Evolutionary conservation across 2,888 invertebrate species (phyloP), one percentile per base, ranked within the genome.

Genomic region (Macroteleia sp.): DNA sequence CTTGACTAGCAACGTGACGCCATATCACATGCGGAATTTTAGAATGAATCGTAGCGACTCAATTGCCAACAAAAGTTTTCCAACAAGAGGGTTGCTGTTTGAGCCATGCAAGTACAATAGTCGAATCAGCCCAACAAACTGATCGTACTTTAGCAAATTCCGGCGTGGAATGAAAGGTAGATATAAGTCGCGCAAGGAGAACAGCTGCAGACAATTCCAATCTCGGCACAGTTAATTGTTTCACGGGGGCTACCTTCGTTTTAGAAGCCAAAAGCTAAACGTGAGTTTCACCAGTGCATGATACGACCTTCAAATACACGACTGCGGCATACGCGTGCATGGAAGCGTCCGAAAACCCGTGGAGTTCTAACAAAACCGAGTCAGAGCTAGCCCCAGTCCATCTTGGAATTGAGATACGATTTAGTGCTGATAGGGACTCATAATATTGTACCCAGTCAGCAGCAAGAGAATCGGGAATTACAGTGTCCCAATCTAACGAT

Each of bases 21-120:
- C 67, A 69, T 28, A 39, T 17, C 8, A 22, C 50, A 3, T 32
- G 14, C 9, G 69, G 48, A 3, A 59, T 16, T 1, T 17, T 6
- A 0, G 50, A 25, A 6, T 69, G 69, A 12, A 69, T 57, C 0
- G 28, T 12, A 9, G 46, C 36, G 1, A 59, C 41, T 9, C 59
- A 10, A 12, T 50, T 70, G 0, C 39, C 46, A 0, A 36, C 14
- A 10, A 57, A 69, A 3, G 36, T 28, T 10, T 44, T 19, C 28
- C 57, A 52, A 10, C 41, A 19, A 12, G 16, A 4, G 6, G 56
- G 25, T 9, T 56, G 44, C 9, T 22, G 17, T 0, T 25, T 19
- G 1, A 67, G 14, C 67, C 67, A 67, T 14, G 44, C 14, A 12
- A 44, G 9, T 1, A 67, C 67, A 10, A 67, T 56, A 1, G 67